These are phyloP conservation scores for Platypus cylindrus DNA, from an alignment of 2,888 invertebrate genomes.

Conservation along the genomic window DNA sequence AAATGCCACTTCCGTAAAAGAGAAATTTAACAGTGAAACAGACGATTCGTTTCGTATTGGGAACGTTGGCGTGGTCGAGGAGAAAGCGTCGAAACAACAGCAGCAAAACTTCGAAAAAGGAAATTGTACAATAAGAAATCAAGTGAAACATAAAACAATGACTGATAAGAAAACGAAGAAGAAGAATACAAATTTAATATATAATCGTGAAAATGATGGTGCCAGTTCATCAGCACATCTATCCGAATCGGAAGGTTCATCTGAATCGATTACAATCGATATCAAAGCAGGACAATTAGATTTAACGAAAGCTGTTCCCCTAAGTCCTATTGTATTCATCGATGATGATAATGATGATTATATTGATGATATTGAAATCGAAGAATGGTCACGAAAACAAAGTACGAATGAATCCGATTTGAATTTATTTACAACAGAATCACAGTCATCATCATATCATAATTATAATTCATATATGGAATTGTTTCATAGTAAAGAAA, in stretches of 20 bases:
- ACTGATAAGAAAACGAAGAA: neutral
- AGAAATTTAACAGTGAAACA: no score
- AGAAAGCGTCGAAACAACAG: constrained; percentile 1
- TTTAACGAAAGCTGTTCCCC: constrained; percentile 9
- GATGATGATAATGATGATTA: no score
- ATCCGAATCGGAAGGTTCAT: constrained; percentile 7
- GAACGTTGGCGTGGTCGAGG: no score
- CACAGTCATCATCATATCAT: constrained; percentile 10
- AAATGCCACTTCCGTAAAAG: no score
- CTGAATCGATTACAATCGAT: constrained; percentile 11
- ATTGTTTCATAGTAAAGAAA: constrained; percentile 18
- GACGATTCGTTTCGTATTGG: no score
- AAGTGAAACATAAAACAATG: no score
- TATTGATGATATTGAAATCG: constrained; percentile 11
- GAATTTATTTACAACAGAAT: constrained; percentile 19
- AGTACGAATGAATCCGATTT: constrained; percentile 14
- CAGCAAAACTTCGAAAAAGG: neutral
- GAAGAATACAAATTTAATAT: neutral
- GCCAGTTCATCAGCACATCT: constrained; percentile 1
- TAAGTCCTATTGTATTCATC: neutral
- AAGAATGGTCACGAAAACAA: constrained; percentile 12
- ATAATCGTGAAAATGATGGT: constrained; percentile 1
- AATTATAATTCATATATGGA: constrained; percentile 18
- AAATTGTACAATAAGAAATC: no score
- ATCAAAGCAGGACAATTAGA: constrained; percentile 18